A percentile compares a stretch with the other conserved stretches of the same genome.
Evolutionary conservation across 2,113 vertebrate genomes (phyloP).

Genomic region (Leucopternis melanops): DNA sequence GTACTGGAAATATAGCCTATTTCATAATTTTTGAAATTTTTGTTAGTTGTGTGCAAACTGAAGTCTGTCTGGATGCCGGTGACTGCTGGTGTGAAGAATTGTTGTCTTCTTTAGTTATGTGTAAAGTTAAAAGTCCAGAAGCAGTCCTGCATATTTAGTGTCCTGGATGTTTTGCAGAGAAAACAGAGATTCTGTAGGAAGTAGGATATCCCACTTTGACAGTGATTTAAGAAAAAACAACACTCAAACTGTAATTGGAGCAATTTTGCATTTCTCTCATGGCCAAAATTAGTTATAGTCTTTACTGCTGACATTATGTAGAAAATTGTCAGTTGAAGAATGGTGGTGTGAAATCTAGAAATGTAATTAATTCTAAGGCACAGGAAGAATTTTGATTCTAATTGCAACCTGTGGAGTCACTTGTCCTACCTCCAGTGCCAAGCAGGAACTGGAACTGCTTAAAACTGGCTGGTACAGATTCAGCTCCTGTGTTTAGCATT

Average conservation of each 20-base stretch:
- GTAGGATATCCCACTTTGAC: not conserved
- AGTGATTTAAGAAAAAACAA: not conserved
- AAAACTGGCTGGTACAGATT: not conserved
- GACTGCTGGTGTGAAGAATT: not conserved
- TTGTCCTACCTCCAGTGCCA: not conserved
- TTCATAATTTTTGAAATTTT: not conserved
- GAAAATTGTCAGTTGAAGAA: not conserved
- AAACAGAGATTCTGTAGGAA: not conserved
- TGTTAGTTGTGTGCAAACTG: not conserved
- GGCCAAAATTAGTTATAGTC: not conserved
- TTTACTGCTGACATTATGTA: not conserved
- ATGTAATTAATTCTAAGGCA: not conserved
- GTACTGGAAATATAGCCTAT: not conserved
- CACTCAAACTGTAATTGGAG: not conserved
- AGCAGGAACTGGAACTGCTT: not conserved
- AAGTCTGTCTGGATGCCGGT: not conserved
- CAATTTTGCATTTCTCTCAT: not conserved
- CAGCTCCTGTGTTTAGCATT: not conserved
- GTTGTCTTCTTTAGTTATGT: not conserved
- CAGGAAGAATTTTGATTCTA: not conserved
- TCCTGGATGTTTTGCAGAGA: not conserved
- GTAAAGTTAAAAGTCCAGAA: not conserved
- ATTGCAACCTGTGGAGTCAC: not conserved
- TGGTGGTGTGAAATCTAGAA: not conserved
- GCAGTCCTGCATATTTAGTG: not conserved